Conservation (phyloP, 2,797 vertebrate genomes). For the Emys orbicularis region DNA sequence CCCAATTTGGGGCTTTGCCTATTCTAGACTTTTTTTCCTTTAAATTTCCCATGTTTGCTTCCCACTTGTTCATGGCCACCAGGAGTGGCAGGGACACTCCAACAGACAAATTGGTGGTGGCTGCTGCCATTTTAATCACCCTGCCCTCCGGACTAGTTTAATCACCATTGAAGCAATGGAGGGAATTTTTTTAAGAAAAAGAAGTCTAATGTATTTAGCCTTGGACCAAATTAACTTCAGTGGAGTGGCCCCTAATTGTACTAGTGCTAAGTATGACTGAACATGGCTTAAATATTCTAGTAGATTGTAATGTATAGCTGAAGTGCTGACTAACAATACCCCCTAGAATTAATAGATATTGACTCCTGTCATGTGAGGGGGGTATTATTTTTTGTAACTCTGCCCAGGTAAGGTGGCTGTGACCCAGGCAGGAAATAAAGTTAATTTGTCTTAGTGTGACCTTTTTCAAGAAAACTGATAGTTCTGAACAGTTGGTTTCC, state of each 20-base stretch:
- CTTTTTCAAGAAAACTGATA: background rate
- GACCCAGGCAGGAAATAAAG: background rate
- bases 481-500: slow-evolving; percentile 19
- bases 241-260: background rate
- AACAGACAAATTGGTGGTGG: accelerated
- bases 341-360: background rate
- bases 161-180: background rate
- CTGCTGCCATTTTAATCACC: background rate
- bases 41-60: background rate
- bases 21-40: background rate
- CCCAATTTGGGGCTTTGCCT: background rate
- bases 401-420: background rate
- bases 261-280: background rate
- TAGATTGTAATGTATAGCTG: background rate
- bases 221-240: background rate
- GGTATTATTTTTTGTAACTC: background rate
- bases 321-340: slow-evolving; percentile 7
- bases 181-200: background rate
- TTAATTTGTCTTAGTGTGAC: background rate
- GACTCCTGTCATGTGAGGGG: background rate
- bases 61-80: background rate
- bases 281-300: background rate
- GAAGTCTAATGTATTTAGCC: background rate
- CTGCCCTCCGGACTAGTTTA: background rate
- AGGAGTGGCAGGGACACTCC: background rate